Evolutionary conservation across 1,140 invertebrate species (phyloP), one percentile per base, ranked within the genome.

Genomic region (Theocolax elegans): DNA sequence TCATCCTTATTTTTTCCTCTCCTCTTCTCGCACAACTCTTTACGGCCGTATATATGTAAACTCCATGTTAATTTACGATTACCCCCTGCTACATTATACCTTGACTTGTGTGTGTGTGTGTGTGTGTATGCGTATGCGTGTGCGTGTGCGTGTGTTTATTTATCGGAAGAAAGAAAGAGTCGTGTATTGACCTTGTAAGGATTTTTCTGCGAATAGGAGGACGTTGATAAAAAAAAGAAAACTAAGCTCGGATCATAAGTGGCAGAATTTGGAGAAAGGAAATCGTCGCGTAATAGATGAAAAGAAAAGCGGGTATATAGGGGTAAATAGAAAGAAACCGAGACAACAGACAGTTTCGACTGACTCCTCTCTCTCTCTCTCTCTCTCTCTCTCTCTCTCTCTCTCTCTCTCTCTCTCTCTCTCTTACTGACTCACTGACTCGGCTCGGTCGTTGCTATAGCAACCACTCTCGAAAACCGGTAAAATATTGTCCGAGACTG

Each of bases 401-500:
- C 53, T 59, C 38, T 40, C 21, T 6, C 42, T 13, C 13, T 68
- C 21, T 27, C 21, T 48, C 12, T 58, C 64, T 35, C 27, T 44
- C 15, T 68, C 6, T 38, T 29, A 12, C 15, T 54, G 7, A 31
- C 27, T 56, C 38, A 40, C 7, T 27, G 9, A 27, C 23, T 65
- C 53, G 40, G n/a, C 23, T 13, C 2, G 25, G 4, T 17, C 67
- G 82, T 83, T 78, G 76, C 79, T 77, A 81, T 81, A 75, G 81
- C 71, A 81, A 81, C 81, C 70, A 64, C 31, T 66, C 31, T 53
- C n/a, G 76, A 72, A 79, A 83, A 79, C 80, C 72, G 76, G 72
- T 79, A 77, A 83, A 82, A 80, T 82, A 83, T 81, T 78, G 79
- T 80, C 78, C 74, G 59, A 35, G 69, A 74, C 70, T 72, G 72